Percentiles rank a stretch among this genome's conserved stretches.
Evolutionary conservation across 2,113 vertebrate species (phyloP).

Genomic region (Piprites chloris): DNA sequence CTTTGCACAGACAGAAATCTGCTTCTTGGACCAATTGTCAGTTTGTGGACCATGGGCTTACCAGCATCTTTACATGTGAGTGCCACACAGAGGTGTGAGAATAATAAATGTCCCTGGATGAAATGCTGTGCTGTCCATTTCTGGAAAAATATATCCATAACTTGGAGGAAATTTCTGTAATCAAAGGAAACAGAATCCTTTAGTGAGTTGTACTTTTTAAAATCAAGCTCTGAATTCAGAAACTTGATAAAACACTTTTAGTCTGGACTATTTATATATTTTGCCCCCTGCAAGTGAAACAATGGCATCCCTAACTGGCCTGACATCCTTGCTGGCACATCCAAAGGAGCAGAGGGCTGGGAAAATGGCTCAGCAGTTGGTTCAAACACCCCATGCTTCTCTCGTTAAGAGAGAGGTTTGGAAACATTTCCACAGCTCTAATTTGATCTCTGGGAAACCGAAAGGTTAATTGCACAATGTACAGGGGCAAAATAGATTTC

Average conservation of each 20-base stretch:
- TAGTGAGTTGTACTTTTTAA: neutral
- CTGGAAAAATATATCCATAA: neutral
- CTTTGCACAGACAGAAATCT: neutral
- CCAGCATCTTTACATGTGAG: neutral
- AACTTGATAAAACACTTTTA: constrained; percentile 42
- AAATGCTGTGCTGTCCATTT: neutral
- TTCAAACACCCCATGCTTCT: constrained; percentile 38
- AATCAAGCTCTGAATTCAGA: neutral
- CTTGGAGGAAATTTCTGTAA: neutral
- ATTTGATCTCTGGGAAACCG: constrained; percentile 64
- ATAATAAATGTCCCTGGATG: neutral
- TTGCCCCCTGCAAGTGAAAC: neutral
- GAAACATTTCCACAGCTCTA: constrained; percentile 66
- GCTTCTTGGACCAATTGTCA: neutral
- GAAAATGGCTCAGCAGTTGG: constrained; percentile 37
- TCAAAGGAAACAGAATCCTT: neutral
- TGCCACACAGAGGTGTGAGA: neutral
- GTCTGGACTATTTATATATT: constrained; percentile 15
- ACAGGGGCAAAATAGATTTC: constrained; percentile 63
- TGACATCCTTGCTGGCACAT: constrained; percentile 61
- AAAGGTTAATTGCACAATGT: constrained; percentile 70
- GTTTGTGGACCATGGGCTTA: neutral
- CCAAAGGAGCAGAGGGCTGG: constrained; percentile 10
- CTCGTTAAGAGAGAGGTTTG: constrained; percentile 42
- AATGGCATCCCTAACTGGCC: constrained; percentile 38